A percentile compares a stretch with the other conserved stretches of the same genome.
Evolutionary conservation across 2,113 vertebrate species (phyloP).

Genomic region (Cryptotis parvus): DNA sequence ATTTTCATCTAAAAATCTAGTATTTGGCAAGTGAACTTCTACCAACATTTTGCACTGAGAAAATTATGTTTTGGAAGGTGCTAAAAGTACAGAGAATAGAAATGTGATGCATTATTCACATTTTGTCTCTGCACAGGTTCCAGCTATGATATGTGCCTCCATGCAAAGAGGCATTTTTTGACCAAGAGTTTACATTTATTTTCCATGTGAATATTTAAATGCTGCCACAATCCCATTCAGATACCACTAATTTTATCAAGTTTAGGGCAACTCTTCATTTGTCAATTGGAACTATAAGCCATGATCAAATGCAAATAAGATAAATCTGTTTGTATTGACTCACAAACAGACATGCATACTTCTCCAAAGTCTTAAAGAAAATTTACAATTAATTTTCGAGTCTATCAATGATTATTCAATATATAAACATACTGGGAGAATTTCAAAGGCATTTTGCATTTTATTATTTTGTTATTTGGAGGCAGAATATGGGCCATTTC

Average conservation of each 20-base stretch:
- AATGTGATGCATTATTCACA: conserved; percentile 23
- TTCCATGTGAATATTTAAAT: conserved; percentile 61
- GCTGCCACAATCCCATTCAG: conserved; percentile 54
- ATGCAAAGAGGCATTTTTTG: conserved; percentile 37
- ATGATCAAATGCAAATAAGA: conserved; percentile 58
- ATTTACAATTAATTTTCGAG: conserved; percentile 38
- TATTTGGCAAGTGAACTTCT: conserved; percentile 26
- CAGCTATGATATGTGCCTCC: conserved; percentile 38
- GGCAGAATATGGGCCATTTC: too few relatives aligned
- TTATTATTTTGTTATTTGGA: too few relatives aligned
- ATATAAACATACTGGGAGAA: conserved; percentile 40
- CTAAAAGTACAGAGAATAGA: conserved; percentile 29
- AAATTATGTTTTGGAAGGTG: conserved; percentile 20
- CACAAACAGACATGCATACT: not conserved
- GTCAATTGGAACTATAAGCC: conserved; percentile 56
- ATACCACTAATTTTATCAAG: conserved; percentile 60
- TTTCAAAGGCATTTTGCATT: conserved; percentile 20
- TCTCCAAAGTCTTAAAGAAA: conserved; percentile 10
- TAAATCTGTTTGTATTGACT: not conserved
- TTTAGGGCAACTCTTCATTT: conserved; percentile 55
- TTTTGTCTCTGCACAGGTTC: conserved; percentile 35
- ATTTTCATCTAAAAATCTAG: conserved; percentile 59
- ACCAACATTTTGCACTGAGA: conserved; percentile 30
- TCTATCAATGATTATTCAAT: conserved; percentile 47
- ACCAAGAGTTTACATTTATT: conserved; percentile 51